phyloP scores from a whole-genome alignment of 2,113 vertebrate genomes.

The Empidonax alnorum region DNA sequence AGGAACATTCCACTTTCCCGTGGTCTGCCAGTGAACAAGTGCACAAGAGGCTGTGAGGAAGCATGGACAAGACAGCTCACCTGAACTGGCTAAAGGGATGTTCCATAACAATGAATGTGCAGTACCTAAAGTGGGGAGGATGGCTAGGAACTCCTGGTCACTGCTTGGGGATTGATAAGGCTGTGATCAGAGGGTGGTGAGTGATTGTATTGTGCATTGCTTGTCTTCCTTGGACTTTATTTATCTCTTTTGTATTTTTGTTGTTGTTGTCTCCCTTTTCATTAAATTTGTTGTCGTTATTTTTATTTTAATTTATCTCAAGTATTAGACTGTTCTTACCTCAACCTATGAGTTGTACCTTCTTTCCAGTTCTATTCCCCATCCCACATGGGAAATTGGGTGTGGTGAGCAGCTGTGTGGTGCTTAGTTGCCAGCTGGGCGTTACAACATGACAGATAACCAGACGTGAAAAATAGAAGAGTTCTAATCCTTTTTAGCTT shows the following conservation, averaged over 20 bases:
- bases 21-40: neutral
- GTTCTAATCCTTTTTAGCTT: neutral
- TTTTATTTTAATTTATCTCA: neutral
- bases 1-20: neutral
- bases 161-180: neutral
- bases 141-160: neutral
- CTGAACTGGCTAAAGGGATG: neutral
- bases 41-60: neutral
- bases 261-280: neutral
- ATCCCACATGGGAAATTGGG: neutral
- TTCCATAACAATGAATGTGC: neutral
- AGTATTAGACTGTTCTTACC: neutral
- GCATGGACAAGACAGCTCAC: neutral
- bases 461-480: neutral
- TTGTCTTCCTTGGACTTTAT: neutral
- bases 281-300: neutral
- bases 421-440: neutral
- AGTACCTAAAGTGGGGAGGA: neutral
- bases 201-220: no score
- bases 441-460: neutral
- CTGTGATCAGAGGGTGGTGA: neutral
- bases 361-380: neutral
- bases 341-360: neutral
- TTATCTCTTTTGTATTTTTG: neutral
- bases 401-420: neutral